Percentiles rank a stretch among this genome's conserved stretches.
These are phyloP conservation scores for Cisticola juncidis DNA, from an alignment of 2,113 vertebrate species.

Conservation along the genomic window DNA sequence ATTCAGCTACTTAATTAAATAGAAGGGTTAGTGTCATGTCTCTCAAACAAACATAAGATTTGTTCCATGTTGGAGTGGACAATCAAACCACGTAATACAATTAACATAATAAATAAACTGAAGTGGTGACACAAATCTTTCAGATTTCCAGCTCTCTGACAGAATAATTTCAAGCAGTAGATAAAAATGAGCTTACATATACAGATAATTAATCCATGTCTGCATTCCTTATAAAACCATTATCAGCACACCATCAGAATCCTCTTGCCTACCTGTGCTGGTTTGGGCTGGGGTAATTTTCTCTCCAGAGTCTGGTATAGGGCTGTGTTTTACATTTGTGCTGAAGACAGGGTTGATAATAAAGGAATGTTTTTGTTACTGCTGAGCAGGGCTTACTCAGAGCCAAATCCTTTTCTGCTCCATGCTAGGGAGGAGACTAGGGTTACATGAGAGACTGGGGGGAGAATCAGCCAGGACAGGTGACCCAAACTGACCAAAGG, in stretches of 20 bases:
- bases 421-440: background rate
- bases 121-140: background rate
- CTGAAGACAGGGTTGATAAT: background rate
- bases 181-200: background rate
- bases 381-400: background rate
- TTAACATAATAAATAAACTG: background rate
- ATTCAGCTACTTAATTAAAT: background rate
- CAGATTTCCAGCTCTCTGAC: background rate
- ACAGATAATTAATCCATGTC: background rate
- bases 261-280: background rate
- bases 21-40: background rate
- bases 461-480: background rate
- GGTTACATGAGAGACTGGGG: rapidly evolving
- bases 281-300: background rate
- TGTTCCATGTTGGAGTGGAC: background rate
- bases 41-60: background rate
- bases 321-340: background rate
- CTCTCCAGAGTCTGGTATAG: too few relatives aligned
- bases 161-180: background rate
- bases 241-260: background rate
- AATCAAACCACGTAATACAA: background rate
- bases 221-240: background rate
- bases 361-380: background rate
- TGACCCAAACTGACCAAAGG: background rate
- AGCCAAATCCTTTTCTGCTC: background rate